Percentiles rank a stretch among this genome's conserved stretches.
Evolutionary conservation across 1,140 invertebrate genomes (phyloP).

Genomic region (Anastatus disparis): DNA sequence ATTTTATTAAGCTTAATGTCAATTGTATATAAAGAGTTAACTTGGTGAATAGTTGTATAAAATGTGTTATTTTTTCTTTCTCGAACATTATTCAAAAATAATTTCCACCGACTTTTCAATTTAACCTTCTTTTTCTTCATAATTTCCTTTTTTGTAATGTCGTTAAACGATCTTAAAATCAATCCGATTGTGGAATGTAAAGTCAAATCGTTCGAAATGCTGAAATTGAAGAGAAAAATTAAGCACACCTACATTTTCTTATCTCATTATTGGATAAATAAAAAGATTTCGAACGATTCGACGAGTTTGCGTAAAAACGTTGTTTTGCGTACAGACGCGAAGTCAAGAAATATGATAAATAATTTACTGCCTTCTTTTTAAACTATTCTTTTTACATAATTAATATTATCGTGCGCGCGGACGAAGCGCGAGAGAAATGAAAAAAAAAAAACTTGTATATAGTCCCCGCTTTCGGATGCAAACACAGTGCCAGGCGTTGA

Average conservation of each 20-base stretch:
- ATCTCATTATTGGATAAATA: too few species aligned
- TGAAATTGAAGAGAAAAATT: too few species aligned
- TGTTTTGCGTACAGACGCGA: not conserved
- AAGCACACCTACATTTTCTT: too few species aligned
- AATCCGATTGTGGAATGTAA: not conserved
- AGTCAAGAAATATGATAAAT: slow-evolving; percentile 1
- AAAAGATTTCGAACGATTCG: slow-evolving; percentile 25
- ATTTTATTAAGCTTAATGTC: not conserved
- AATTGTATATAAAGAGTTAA: not conserved
- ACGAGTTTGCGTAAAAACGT: slow-evolving; percentile 1
- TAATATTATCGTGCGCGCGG: slow-evolving; percentile 9
- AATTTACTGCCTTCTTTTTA: slow-evolving; percentile 18
- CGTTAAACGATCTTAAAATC: not conserved
- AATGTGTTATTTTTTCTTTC: not conserved
- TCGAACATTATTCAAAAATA: not conserved
- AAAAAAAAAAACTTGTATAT: slow-evolving; percentile 58
- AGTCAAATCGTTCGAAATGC: slow-evolving; percentile 16
- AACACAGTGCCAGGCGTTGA: slow-evolving; percentile 50
- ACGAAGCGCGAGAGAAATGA: slow-evolving; percentile 18
- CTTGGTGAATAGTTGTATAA: not conserved
- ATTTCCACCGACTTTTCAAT: slow-evolving; percentile 8
- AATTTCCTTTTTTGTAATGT: not conserved
- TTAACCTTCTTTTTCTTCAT: slow-evolving; percentile 16
- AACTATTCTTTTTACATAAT: slow-evolving; percentile 6
- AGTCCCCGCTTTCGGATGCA: slow-evolving; percentile 46